Base-by-base conservation (phyloP, 2,113 vertebrate genomes). In the Enhydra lutris region DNA sequence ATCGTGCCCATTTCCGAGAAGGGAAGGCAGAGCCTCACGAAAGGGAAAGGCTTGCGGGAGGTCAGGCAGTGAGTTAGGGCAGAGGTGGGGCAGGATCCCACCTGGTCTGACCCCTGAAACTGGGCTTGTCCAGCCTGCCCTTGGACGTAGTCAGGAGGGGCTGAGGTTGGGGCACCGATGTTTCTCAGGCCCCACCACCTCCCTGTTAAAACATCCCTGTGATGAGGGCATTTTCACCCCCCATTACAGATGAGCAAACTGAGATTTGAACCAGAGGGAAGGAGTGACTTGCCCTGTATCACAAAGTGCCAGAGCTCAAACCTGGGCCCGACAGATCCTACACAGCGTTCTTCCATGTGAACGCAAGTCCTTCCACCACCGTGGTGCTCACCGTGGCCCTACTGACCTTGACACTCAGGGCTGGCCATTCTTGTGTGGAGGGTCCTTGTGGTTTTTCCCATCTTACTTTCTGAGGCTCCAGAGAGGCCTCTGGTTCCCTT, bases 391-490 rank as follows among this genome's bases (percentile, higher is more conserved):
- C 45, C 8, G 17, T 61, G 69, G 52, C 52, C 7, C 4, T 6
- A 9, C 36, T 81, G 50, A 21, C 78, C 9, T 0, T 59, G 55
- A 76, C 34, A 45, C 13, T 79, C 24, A 6, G 59, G 17, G 81
- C 15, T 6, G 47, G 71, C 50, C 45, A 1, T 14, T 55, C 29
- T 65, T 9, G 13, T 52, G 18, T 11, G 21, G 20, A 55, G 71
- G 76, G 42, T 36, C 65, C 83, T 84, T 1, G 3, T 87, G n/a
- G 39, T 71, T 82, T 96, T 85, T 84, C 88, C 63, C 1, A 52
- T 52, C 52, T 63, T 87, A 39, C 82, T 71, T 94, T 83, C 71
- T 94, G 78, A 96, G 52, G 17, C 76, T 90, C 79, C 61, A 76
- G 45, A 47, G 61, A 74, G 36, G 61, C 14, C 47, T 93, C 34